Evolutionary conservation across 2,113 vertebrate species (phyloP).

Genomic region (Corythaeola cristata): DNA sequence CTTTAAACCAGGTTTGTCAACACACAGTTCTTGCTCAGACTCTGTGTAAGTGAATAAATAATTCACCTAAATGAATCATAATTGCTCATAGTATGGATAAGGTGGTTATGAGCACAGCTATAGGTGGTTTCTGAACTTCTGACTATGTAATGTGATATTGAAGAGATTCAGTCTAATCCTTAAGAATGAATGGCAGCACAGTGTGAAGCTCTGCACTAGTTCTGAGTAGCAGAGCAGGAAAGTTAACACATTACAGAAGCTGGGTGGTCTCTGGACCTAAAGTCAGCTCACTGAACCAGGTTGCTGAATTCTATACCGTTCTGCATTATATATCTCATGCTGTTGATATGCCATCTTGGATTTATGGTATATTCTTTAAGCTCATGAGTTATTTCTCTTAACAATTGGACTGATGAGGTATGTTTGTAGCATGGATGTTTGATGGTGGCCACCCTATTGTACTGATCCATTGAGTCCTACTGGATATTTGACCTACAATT

Average conservation of each 20-base stretch:
- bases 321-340: neutral
- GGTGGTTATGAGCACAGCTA: neutral
- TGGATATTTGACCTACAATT: neutral
- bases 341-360: neutral
- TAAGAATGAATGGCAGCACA: neutral
- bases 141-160: neutral
- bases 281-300: neutral
- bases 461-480: neutral
- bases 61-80: neutral
- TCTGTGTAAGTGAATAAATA: neutral
- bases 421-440: neutral
- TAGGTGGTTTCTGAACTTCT: neutral
- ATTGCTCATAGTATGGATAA: neutral
- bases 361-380: neutral
- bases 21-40: neutral
- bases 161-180: neutral
- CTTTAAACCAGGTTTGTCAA: neutral
- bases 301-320: neutral
- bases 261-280: neutral
- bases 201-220: neutral
- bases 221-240: neutral
- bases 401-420: neutral
- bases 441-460: neutral
- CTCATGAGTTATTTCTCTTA: neutral
- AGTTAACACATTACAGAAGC: no score